Evolutionary conservation across 2,797 vertebrate genomes (phyloP), one percentile per base, ranked within the genome.

Genomic region (Sciurus carolinensis): DNA sequence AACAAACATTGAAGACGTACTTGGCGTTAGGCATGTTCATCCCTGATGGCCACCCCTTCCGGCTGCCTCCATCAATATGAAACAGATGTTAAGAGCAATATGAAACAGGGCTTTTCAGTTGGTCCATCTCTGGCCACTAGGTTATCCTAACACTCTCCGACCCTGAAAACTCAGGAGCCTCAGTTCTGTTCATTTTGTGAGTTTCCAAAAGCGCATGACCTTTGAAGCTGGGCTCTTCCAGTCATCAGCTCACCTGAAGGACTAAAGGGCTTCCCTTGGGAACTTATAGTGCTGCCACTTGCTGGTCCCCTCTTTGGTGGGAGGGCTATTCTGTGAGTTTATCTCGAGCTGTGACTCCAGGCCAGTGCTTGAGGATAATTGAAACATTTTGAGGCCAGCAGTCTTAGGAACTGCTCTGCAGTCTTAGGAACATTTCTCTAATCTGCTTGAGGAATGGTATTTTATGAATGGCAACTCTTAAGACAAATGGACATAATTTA

Each of bases 401-500:
- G 42, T 57, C 8, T 5, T 47, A 47, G 44, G 44, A 47, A 47
- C n/a, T 0, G 5, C 18, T 28, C 69, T 47, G 2, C 3, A 71
- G n/a, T 22, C 85, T 30, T 44, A 81, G 33, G 15, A 82, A n/a
- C 0, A 6, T 69, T 92, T 81, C 77, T 92, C 36, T 76, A 28
- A 69, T 69, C 73, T 94, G 44, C 39, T 64, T 6, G 6, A 93
- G 20, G 72, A 89, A 69, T 62, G 18, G 18, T 39, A 57, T 22
- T 42, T 95, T 50, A 91, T 54, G 90, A 89, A 81, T 52, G 22
- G 47, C 62, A 72, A 50, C 33, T 52, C 66, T 86, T 50, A 79
- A 86, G 36, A 88, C 52, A 79, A 91, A 81, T 1, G 12, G 85
- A 59, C 18, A 10, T 62, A 80, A 86, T 12, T 57, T 42, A 76